Conservation (phyloP, 2,113 vertebrate species). For the Alces alces region DNA sequence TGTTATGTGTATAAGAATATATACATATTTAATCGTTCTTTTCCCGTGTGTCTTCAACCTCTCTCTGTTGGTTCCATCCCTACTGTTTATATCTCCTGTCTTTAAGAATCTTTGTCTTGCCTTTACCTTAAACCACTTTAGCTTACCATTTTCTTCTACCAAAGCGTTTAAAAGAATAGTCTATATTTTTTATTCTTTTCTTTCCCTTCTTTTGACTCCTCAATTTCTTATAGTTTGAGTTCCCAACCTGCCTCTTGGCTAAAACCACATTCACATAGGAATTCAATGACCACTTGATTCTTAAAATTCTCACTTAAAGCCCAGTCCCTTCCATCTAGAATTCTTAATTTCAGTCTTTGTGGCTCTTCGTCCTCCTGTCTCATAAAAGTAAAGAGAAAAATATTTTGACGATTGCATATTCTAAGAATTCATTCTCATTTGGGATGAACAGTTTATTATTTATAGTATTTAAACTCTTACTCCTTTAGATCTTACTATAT, state of each 20-base stretch:
- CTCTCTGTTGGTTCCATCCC: background rate
- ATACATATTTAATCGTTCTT: background rate
- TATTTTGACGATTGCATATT: background rate
- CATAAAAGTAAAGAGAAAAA: background rate
- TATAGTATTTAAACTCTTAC: background rate
- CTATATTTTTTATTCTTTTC: background rate
- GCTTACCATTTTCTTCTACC: background rate
- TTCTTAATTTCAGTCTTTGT: background rate
- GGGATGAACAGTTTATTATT: background rate
- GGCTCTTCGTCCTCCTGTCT: background rate
- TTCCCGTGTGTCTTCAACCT: background rate
- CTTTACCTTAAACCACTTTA: background rate
- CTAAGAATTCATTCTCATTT: background rate
- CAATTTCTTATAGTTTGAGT: background rate
- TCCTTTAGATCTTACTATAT: background rate
- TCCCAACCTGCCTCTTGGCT: background rate
- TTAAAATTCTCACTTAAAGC: background rate
- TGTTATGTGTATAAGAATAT: background rate
- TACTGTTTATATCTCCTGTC: background rate
- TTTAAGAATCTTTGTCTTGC: background rate
- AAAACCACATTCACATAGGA: background rate
- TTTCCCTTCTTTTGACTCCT: background rate
- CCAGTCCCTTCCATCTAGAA: background rate
- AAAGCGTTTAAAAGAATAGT: background rate
- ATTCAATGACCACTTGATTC: background rate